phyloP scores from a whole-genome alignment of 2,797 vertebrate genomes.

The Hylomyscus alleni region DNA sequence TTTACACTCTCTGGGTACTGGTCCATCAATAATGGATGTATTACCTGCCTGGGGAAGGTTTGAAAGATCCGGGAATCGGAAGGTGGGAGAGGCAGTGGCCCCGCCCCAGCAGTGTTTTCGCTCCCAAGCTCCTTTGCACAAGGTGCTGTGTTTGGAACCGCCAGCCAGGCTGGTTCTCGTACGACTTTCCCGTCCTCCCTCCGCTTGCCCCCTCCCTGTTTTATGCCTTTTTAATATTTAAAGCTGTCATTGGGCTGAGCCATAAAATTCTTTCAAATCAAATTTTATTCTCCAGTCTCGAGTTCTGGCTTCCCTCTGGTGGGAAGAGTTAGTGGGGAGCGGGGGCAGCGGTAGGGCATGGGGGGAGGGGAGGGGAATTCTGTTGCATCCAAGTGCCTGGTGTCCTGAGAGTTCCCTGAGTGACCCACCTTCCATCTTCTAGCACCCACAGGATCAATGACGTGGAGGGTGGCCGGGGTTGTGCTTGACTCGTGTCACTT shows the following conservation, averaged over 20 bases:
- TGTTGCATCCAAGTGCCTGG: neutral
- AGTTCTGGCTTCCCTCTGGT: conserved; percentile 52
- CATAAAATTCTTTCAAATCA: conserved; percentile 77
- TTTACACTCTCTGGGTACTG: conserved; percentile 84
- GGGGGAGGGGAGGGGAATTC: neutral
- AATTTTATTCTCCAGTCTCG: conserved; percentile 50
- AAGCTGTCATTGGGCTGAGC: conserved; percentile 66
- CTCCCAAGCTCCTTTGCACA: conserved; percentile 10
- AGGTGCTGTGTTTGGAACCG: conserved; percentile 51
- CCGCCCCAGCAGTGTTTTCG: neutral
- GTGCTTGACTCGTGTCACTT: neutral
- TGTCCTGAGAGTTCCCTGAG: neutral
- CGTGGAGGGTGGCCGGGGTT: neutral
- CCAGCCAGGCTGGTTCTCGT: conserved; percentile 56
- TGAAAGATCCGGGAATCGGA: conserved; percentile 67
- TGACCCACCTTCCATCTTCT: neutral
- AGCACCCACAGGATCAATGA: neutral
- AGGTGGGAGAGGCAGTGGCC: neutral
- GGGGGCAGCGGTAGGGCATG: neutral
- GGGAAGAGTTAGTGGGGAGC: neutral
- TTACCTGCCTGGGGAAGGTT: conserved; percentile 83
- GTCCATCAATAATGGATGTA: conserved; percentile 85
- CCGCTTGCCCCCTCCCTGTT: neutral
- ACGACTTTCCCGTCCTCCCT: conserved; percentile 7
- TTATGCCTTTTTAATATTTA: conserved; percentile 83